Evolutionary conservation across 2,888 invertebrate genomes (phyloP).

Genomic region (Neuroscelio doddi): DNA sequence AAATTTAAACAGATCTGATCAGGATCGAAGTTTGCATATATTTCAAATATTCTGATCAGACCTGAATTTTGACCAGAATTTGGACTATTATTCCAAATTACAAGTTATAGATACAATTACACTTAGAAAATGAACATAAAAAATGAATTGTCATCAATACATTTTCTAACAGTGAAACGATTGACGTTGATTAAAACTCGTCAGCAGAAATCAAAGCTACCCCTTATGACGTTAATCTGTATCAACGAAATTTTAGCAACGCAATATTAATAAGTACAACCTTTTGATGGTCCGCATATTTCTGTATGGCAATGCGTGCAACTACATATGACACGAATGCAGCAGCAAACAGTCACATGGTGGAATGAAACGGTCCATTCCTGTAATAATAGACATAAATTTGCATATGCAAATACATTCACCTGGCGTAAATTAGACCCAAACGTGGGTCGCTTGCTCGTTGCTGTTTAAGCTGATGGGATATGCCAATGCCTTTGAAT

Average conservation of each 20-base stretch:
- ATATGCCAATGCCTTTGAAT: slow-evolving; percentile 25
- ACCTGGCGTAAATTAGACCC: slow-evolving; percentile 40
- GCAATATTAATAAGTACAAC: slow-evolving; percentile 6
- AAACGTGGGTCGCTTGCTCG: slow-evolving; percentile 35
- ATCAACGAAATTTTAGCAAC: slow-evolving; percentile 1
- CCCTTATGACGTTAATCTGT: neutral
- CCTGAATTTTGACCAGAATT: too few relatives aligned
- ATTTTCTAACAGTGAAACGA: too few relatives aligned
- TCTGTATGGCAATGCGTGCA: slow-evolving; percentile 10
- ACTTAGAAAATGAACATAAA: too few relatives aligned
- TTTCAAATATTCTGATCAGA: too few relatives aligned
- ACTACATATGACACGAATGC: slow-evolving; percentile 33
- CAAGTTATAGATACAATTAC: too few relatives aligned
- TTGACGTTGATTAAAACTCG: too few relatives aligned
- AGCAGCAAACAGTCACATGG: slow-evolving; percentile 1
- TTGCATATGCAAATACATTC: slow-evolving; percentile 42
- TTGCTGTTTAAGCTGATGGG: slow-evolving; percentile 5
- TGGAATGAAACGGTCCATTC: slow-evolving; percentile 1
- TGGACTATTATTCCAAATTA: too few relatives aligned
- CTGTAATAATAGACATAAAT: slow-evolving; percentile 31
- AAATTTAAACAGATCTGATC: too few relatives aligned
- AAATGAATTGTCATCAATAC: too few relatives aligned
- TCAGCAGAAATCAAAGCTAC: too few relatives aligned
- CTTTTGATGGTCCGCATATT: slow-evolving; percentile 22
- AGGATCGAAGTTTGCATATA: too few relatives aligned